A percentile compares a stretch with the other conserved stretches of the same genome.
Conservation (phyloP, 1,140 invertebrate genomes). For the Pseudomyrmex pallidus region DNA sequence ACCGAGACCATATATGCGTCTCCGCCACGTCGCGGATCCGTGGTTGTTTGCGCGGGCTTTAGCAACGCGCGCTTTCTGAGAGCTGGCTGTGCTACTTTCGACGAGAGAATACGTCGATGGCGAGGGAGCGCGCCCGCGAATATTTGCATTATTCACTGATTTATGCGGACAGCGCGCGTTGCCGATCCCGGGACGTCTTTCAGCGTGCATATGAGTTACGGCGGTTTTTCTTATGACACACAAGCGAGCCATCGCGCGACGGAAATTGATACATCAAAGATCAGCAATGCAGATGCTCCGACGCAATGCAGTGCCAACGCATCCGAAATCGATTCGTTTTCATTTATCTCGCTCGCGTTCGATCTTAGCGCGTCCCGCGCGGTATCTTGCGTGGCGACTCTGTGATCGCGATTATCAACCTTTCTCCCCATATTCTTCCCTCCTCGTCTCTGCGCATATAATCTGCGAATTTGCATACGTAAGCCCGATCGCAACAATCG, state of each 20-base stretch:
- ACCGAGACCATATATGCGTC: slow-evolving; percentile 2
- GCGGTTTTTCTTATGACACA: slow-evolving; percentile 31
- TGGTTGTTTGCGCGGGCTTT: background rate
- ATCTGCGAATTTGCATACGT: slow-evolving; percentile 29
- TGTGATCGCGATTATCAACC: slow-evolving; percentile 17
- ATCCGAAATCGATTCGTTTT: slow-evolving; percentile 43
- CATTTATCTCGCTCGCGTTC: slow-evolving; percentile 53
- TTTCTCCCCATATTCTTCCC: too few species aligned
- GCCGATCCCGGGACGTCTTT: slow-evolving; percentile 34
- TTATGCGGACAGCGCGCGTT: slow-evolving; percentile 33
- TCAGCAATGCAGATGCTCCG: slow-evolving; percentile 54
- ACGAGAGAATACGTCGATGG: slow-evolving; percentile 36
- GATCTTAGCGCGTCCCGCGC: slow-evolving; percentile 21
- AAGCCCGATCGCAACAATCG: slow-evolving; percentile 11
- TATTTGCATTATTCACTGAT: slow-evolving; percentile 64
- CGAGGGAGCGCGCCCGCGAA: background rate
- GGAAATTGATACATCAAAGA: slow-evolving; percentile 59
- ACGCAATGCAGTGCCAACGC: slow-evolving; percentile 41
- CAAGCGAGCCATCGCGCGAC: slow-evolving; percentile 24
- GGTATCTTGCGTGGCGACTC: background rate
- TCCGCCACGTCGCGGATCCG: slow-evolving; percentile 6
- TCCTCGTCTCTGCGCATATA: background rate
- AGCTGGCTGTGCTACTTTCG: slow-evolving; percentile 30
- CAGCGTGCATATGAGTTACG: slow-evolving; percentile 52
- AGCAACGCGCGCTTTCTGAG: slow-evolving; percentile 8